These are phyloP conservation scores for Drosophila meridionalis DNA, from an alignment of 2,888 invertebrate genomes.

Conservation along the genomic window DNA sequence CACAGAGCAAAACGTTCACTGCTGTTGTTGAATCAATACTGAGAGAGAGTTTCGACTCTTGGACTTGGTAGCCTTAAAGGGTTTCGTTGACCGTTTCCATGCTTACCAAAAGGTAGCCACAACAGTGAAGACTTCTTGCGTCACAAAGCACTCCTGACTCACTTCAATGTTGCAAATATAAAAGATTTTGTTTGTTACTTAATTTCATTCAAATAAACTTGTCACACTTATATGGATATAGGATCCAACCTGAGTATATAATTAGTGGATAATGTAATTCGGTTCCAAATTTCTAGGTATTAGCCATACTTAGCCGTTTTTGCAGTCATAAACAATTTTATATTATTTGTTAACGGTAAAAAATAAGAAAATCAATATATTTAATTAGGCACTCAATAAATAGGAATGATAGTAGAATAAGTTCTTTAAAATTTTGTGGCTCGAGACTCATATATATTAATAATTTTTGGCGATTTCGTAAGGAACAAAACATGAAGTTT, in stretches of 20 bases:
- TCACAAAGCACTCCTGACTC: slow-evolving; percentile 25
- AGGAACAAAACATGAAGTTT: too few species aligned
- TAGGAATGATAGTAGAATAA: too few species aligned
- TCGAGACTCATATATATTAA: too few species aligned
- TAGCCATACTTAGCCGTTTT: not conserved
- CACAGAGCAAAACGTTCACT: slow-evolving; percentile 25
- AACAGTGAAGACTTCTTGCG: slow-evolving; percentile 46
- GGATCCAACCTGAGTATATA: not conserved
- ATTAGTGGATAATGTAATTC: not conserved
- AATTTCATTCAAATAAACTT: slow-evolving; percentile 15
- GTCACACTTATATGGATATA: not conserved
- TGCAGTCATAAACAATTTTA: not conserved
- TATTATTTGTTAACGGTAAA: not conserved
- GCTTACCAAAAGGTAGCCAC: slow-evolving; percentile 54
- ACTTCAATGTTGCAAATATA: slow-evolving; percentile 1
- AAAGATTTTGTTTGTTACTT: slow-evolving; percentile 1
- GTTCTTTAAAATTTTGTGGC: too few species aligned
- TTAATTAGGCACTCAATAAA: too few species aligned
- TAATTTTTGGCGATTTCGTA: too few species aligned
- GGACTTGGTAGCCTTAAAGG: slow-evolving; percentile 31
- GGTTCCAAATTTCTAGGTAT: not conserved
- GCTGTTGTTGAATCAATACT: slow-evolving; percentile 77
- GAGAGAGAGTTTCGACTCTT: slow-evolving; percentile 27
- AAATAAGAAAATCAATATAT: not conserved
- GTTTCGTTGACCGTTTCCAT: slow-evolving; percentile 60